A percentile compares a stretch with the other conserved stretches of the same genome.
Conservation (phyloP, 2,888 invertebrate genomes). For the Yponomeuta cagnagella region DNA sequence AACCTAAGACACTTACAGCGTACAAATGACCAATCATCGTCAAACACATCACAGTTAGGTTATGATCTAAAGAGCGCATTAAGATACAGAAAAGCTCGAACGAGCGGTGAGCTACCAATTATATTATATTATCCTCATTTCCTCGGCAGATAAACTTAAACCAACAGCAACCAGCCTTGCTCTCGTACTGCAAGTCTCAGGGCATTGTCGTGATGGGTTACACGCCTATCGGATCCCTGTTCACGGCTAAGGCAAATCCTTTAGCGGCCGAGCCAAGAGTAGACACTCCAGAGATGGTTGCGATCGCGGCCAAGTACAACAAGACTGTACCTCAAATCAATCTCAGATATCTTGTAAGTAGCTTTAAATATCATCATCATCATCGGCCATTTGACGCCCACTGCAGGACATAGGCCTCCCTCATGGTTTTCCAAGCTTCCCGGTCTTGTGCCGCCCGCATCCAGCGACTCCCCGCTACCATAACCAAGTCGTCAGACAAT, state of each 20-base stretch:
- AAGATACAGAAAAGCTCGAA: background rate
- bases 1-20: too few relatives aligned
- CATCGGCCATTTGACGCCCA: too few relatives aligned
- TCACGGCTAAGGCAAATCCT: conserved; percentile 50
- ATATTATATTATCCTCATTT: background rate
- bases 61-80: too few relatives aligned
- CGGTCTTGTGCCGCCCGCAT: too few relatives aligned
- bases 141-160: conserved; percentile 74
- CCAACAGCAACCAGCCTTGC: conserved; percentile 81
- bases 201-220: conserved; percentile 82
- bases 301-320: conserved; percentile 77
- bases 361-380: too few relatives aligned
- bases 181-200: conserved; percentile 79
- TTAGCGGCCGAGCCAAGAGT: conserved; percentile 69
- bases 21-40: too few relatives aligned
- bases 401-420: too few relatives aligned
- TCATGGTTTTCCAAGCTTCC: too few relatives aligned
- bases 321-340: conserved; percentile 80
- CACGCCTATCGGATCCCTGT: conserved; percentile 80
- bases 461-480: too few relatives aligned
- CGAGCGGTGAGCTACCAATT: background rate
- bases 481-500: too few relatives aligned
- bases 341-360: conserved; percentile 76
- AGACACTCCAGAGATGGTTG: conserved; percentile 68
- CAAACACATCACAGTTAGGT: too few relatives aligned